These are phyloP conservation scores for Drosophila aldrichi DNA, from an alignment of 2,888 invertebrate species.

Conservation along the genomic window DNA sequence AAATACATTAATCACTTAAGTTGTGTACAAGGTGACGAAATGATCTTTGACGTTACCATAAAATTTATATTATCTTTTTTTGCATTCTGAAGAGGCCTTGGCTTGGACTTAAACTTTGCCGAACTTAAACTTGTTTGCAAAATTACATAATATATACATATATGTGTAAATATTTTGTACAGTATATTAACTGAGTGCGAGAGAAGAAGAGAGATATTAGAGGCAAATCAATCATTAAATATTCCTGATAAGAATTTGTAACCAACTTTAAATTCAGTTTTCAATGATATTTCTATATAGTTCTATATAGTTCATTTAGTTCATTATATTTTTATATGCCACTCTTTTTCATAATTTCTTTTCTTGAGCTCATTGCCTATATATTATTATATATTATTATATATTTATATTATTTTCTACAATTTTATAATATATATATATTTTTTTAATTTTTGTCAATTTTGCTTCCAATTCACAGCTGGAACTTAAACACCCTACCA, in stretches of 20 bases:
- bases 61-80: background rate
- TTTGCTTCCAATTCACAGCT: background rate
- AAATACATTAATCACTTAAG: constrained; percentile 3
- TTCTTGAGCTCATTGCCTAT: too few relatives aligned
- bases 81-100: background rate
- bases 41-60: background rate
- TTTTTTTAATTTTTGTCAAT: too few relatives aligned
- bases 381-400: too few relatives aligned
- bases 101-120: background rate
- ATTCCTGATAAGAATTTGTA: background rate
- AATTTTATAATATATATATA: too few relatives aligned
- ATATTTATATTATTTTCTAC: too few relatives aligned
- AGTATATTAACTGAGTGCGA: background rate
- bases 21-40: constrained; percentile 1
- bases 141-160: background rate
- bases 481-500: constrained; percentile 3
- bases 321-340: too few relatives aligned
- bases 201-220: background rate
- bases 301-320: too few relatives aligned
- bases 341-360: too few relatives aligned
- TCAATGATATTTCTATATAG: too few relatives aligned
- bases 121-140: background rate
- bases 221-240: background rate
- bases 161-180: background rate
- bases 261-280: too few relatives aligned